These are phyloP conservation scores for Caenorhabditis japonica DNA, from an alignment of 2,888 invertebrate species.

Conservation along the genomic window DNA sequence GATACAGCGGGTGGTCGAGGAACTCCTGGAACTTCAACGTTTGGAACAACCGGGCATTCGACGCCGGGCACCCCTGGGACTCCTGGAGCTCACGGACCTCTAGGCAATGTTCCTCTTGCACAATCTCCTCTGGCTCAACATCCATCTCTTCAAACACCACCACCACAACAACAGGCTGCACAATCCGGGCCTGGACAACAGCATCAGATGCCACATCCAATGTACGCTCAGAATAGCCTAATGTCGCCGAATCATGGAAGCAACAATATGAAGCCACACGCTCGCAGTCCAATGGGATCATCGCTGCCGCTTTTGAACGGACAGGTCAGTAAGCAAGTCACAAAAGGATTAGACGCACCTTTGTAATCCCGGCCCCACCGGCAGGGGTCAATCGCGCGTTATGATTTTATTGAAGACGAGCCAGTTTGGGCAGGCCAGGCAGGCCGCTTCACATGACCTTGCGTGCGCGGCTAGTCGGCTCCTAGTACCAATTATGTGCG, in stretches of 20 bases:
- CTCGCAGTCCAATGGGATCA: slow-evolving; percentile 30
- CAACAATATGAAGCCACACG: slow-evolving; percentile 10
- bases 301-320: slow-evolving; percentile 26
- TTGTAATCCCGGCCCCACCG: neutral
- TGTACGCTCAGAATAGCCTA: slow-evolving; percentile 15
- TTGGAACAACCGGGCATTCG: neutral
- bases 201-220: slow-evolving; percentile 18
- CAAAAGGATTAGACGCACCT: neutral
- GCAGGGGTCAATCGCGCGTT: slow-evolving; percentile 34
- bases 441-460: slow-evolving; percentile 44
- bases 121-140: slow-evolving; percentile 19
- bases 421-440: no score
- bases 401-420: slow-evolving; percentile 45
- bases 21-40: slow-evolving; percentile 8
- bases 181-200: slow-evolving; percentile 8
- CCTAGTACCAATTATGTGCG: slow-evolving; percentile 53
- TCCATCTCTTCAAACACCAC: slow-evolving; percentile 1
- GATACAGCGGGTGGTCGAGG: neutral
- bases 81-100: slow-evolving; percentile 4
- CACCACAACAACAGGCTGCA: neutral
- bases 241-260: slow-evolving; percentile 24
- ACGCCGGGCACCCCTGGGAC: no score
- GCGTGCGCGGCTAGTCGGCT: slow-evolving; percentile 38
- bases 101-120: neutral
- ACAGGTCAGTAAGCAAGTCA: slow-evolving; percentile 16